Evolutionary conservation across 1,140 invertebrate species (phyloP).

Genomic region (Drosophila leontia): DNA sequence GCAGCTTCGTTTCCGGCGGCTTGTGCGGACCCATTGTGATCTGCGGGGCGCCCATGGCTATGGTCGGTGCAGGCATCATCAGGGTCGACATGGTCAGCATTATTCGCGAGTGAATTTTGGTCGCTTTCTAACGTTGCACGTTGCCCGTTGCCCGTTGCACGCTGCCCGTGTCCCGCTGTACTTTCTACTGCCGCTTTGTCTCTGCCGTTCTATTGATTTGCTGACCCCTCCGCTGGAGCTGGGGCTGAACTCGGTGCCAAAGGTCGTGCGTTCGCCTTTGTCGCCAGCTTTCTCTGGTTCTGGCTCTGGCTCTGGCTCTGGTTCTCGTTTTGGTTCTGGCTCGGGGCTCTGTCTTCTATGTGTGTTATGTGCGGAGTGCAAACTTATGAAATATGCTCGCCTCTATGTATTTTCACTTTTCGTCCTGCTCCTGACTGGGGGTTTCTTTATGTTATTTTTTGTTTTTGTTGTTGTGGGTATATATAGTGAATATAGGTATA

Average conservation of each 20-base stretch:
- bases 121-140: constrained; percentile 18
- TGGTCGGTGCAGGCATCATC: constrained; percentile 85
- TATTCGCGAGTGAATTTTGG: constrained; percentile 83
- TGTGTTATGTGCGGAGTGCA: constrained; percentile 42
- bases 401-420: constrained; percentile 80
- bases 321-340: constrained; percentile 29
- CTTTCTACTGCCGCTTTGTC: constrained; percentile 27
- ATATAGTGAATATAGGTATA: constrained; percentile 48
- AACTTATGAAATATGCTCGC: constrained; percentile 80
- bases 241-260: constrained; percentile 76
- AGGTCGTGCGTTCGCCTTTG: constrained; percentile 80
- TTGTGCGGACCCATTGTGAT: constrained; percentile 84
- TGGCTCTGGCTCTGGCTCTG: constrained; percentile 39
- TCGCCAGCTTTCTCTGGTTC: constrained; percentile 62
- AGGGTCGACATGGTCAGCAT: constrained; percentile 85
- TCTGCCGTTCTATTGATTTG: constrained; percentile 64
- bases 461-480: constrained; percentile 33
- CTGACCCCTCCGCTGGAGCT: constrained; percentile 58
- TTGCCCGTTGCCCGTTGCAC: background rate
- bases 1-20: constrained; percentile 84
- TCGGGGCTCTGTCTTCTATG: constrained; percentile 45
- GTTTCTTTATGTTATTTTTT: constrained; percentile 44
- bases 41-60: constrained; percentile 84
- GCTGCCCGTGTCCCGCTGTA: constrained; percentile 1
- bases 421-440: constrained; percentile 45